Evolutionary conservation across 2,888 invertebrate genomes (phyloP).

Genomic region (Osmoderma eremita): DNA sequence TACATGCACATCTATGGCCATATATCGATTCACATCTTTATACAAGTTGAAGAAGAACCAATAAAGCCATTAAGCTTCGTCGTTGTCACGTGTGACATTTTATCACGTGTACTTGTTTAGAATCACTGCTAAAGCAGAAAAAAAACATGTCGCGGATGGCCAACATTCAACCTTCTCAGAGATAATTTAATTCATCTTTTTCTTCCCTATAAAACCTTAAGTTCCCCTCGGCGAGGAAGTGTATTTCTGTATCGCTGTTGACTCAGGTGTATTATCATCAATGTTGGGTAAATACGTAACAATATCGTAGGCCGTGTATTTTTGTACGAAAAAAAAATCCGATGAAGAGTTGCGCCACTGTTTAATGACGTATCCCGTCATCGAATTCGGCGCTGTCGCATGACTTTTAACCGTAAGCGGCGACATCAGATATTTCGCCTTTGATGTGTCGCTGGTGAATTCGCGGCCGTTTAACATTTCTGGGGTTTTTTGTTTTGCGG

Average conservation of each 20-base stretch:
- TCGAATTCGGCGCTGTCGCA: slow-evolving; percentile 18
- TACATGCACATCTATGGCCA: not conserved
- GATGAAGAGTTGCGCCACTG: slow-evolving; percentile 27
- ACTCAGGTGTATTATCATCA: slow-evolving; percentile 36
- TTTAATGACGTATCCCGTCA: slow-evolving; percentile 7
- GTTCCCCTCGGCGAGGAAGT: slow-evolving; percentile 17
- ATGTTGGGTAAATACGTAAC: slow-evolving; percentile 28
- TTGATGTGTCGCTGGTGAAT: slow-evolving; percentile 16
- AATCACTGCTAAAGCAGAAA: not conserved
- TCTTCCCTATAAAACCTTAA: slow-evolving; percentile 5
- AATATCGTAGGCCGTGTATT: slow-evolving; percentile 29
- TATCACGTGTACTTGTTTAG: slow-evolving; percentile 20
- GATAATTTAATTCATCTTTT: slow-evolving; percentile 33
- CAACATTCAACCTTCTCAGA: slow-evolving; percentile 9
- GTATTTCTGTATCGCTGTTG: slow-evolving; percentile 25
- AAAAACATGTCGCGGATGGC: slow-evolving; percentile 9
- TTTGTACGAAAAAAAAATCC: slow-evolving; percentile 9
- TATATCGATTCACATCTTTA: not conserved
- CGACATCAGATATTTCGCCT: slow-evolving; percentile 17
- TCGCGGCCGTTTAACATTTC: slow-evolving; percentile 14
- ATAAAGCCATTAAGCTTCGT: slow-evolving; percentile 12
- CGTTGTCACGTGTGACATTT: slow-evolving; percentile 7
- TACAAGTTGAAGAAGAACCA: not conserved
- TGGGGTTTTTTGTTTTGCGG: slow-evolving; percentile 17
- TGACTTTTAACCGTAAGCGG: slow-evolving; percentile 23